phyloP scores from a whole-genome alignment of 2,113 vertebrate species.

The Aplodontia rufa region DNA sequence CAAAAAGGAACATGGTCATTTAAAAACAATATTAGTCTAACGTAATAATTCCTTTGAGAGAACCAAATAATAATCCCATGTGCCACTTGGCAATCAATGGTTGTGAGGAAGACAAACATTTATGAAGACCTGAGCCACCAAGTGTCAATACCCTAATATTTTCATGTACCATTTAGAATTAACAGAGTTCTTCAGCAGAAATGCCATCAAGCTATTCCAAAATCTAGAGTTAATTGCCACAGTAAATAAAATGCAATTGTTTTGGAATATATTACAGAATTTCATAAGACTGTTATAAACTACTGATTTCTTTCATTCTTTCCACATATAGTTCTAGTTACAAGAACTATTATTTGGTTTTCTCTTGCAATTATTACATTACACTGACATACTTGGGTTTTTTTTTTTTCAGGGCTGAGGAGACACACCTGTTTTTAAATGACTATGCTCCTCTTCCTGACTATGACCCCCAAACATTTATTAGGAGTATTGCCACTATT shows the following conservation, averaged over 20 bases:
- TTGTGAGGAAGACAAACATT: not conserved
- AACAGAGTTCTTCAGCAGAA: not conserved
- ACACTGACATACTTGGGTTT: not conserved
- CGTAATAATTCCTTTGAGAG: too few species aligned
- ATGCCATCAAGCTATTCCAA: not conserved
- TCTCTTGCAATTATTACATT: not conserved
- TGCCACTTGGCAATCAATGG: not conserved
- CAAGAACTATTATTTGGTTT: not conserved
- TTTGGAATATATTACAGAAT: not conserved
- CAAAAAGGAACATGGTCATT: too few species aligned
- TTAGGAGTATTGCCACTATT: not conserved
- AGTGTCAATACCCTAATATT: not conserved
- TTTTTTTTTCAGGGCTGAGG: too few species aligned
- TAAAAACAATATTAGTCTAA: too few species aligned
- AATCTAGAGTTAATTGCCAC: not conserved
- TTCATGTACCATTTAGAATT: not conserved
- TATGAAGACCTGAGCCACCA: not conserved
- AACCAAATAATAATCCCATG: too few species aligned
- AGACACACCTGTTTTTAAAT: not conserved
- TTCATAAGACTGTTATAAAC: not conserved
- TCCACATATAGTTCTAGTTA: not conserved
- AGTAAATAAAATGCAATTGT: not conserved
- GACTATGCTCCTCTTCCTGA: not conserved
- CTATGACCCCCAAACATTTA: not conserved
- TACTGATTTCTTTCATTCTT: not conserved